Percentiles rank a stretch among this genome's conserved stretches.
Evolutionary conservation across 2,888 invertebrate genomes (phyloP).

Genomic region (Hipparchia sbordonii): DNA sequence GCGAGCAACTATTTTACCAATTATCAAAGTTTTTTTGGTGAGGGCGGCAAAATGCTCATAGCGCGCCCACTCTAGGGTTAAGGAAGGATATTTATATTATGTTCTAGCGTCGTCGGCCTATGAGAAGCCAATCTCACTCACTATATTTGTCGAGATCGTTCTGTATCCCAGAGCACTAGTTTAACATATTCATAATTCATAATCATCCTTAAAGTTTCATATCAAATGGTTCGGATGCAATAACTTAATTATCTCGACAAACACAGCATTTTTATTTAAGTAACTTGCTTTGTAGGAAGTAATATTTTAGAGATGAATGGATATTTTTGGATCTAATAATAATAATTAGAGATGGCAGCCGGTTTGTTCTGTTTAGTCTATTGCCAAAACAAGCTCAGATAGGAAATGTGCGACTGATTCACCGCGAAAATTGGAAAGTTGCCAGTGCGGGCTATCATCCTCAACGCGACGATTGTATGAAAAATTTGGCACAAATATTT

Average conservation of each 20-base stretch:
- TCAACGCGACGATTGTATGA: conserved; percentile 57
- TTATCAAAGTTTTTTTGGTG: too few species aligned
- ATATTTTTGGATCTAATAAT: conserved; percentile 5
- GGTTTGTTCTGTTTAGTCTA: conserved; percentile 36
- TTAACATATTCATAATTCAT: too few species aligned
- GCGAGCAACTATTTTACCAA: too few species aligned
- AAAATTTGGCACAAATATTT: conserved; percentile 75
- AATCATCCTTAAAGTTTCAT: too few species aligned
- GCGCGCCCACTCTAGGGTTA: too few species aligned
- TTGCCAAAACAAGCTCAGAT: conserved; percentile 67
- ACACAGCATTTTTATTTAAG: background rate
- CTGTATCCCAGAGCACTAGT: background rate
- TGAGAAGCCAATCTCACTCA: background rate
- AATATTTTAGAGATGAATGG: background rate
- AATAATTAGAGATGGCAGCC: conserved; percentile 26
- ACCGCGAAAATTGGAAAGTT: conserved; percentile 64
- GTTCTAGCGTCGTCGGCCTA: background rate
- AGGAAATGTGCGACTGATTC: conserved; percentile 68
- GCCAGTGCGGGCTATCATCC: conserved; percentile 69
- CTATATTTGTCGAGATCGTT: background rate
- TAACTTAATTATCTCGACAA: background rate
- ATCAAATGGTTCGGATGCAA: background rate
- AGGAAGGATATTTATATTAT: background rate
- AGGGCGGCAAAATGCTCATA: too few species aligned
- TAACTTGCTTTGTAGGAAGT: background rate